Base-by-base conservation (phyloP, 1,140 invertebrate species). In the Lamellibrachia luymesi region DNA sequence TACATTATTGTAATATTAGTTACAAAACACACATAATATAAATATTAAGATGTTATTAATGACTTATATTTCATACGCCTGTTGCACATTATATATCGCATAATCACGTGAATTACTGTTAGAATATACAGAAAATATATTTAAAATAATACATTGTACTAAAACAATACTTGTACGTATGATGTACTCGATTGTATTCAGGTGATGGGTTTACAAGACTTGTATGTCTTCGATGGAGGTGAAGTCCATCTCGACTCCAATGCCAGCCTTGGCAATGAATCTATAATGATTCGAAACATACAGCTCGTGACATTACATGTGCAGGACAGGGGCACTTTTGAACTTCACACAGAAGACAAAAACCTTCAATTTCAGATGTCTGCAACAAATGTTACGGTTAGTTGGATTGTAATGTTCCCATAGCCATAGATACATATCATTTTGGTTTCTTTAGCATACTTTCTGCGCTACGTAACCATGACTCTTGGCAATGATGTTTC, bases 141-240 rank as follows among this genome's bases (percentile, higher is more conserved):
- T 38, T 38, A 38, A 38, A 38, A 38, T 38, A 38, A 38, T 38
- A 38, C 38, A 38, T 38, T 38, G 38, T 38, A 38, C 38, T 38
- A 38, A 38, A 38, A 38, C 38, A 0, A 38, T 38, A 38, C 38
- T 38, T 38, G 38, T 38, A 38, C 38, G 1, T 38, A 38, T 38
- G 38, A 38, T 38, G 38, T 38, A 38, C 38, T 38, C 1, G 38
- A 1, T 38, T 38, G 38, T 38, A 91, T 93, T 17, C 92, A 95
- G 95, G 94, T 95, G n/a, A 94, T 94, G 50, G 95, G 95, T 17
- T 94, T 95, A 51, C 94, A 95, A 92, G 94, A 95, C 92, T 56
- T 95, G 92, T 95, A 94, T 94, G 95, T 95, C 51, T 95, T 94
- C 94, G 94, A 95, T 92, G 94, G 93, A 17, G 95, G 95, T 13